phyloP scores from a whole-genome alignment of 2,888 invertebrate species.

The Catocala sponsa region DNA sequence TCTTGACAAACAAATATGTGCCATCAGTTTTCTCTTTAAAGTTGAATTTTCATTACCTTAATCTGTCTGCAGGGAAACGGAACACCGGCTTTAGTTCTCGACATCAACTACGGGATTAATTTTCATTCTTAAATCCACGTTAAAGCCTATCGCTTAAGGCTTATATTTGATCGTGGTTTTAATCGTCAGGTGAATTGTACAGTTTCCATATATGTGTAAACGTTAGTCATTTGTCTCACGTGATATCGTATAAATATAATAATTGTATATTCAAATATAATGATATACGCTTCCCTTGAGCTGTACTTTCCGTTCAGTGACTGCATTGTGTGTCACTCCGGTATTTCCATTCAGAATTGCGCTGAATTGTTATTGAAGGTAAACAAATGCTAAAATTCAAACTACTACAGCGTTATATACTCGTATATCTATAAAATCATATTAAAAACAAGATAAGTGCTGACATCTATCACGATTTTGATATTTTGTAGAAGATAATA shows the following conservation, averaged over 20 bases:
- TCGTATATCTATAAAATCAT: too few relatives aligned
- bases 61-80: constrained; percentile 9
- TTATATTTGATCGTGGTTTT: constrained; percentile 24
- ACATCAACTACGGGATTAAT: constrained; percentile 17
- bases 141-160: constrained; percentile 9
- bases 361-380: too few relatives aligned
- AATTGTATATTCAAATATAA: constrained; percentile 41
- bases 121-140: constrained; percentile 15
- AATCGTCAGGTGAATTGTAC: too few relatives aligned
- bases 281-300: constrained; percentile 10
- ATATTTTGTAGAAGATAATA: too few relatives aligned
- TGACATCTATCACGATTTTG: too few relatives aligned
- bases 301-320: constrained; percentile 3
- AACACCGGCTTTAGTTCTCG: constrained; percentile 22
- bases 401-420: too few relatives aligned
- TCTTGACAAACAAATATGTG: constrained; percentile 30
- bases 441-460: too few relatives aligned
- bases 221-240: constrained; percentile 50
- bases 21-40: constrained; percentile 24
- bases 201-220: constrained; percentile 5
- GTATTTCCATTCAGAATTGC: background rate
- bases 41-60: constrained; percentile 19
- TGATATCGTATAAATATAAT: constrained; percentile 50
- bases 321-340: background rate
- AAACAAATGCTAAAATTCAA: too few relatives aligned